Base-by-base conservation (phyloP, 2,797 vertebrate species). In the Pelobates cultripes region DNA sequence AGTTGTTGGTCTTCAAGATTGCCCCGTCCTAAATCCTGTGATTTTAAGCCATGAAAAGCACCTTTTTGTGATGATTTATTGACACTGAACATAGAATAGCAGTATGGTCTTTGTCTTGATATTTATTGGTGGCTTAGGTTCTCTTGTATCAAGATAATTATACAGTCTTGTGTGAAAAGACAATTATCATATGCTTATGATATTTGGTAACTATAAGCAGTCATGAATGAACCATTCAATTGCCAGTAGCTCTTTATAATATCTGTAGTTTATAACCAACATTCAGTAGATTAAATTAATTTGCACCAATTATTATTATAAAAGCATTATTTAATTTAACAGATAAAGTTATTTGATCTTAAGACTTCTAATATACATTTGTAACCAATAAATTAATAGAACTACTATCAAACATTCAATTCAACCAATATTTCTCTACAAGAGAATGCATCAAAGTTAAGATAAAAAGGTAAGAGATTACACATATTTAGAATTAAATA, bases 401-500 rank as follows among this genome's bases (percentile, higher is more conserved):
- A n/a, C 57, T 12, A 14, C 57, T n/a, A 61, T 61, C 57, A 13
- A 61, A n/a, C n/a, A 40, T 28, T 64, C 6, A 6, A 64, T 6
- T 28, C 3, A 64, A 64, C 7, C 28, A 64, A 6, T 40, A n/a
- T 64, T 64, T 60, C 28, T 28, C 28, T 5, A 64, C 14, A 14
- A 64, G 28, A 64, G 8, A 64, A 57, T 57, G 55, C 55, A 57
- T 12, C 55, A 4, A 57, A 64, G n/a, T 64, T 60, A 14, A 60
- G 15, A 4, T n/a, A 28, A 28, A 28, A 51, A n/a, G 28, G 40
- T 64, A 28, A 64, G 61, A 64, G 28, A 64, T 64, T 1, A 64
- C 61, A 61, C 53, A 70, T 43, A 42, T 53, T 61, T 68, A 75
- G 43, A 74, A 47, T 60, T 68, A 68, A 42, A 68, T 10, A 68